phyloP scores from a whole-genome alignment of 2,797 vertebrate species.

The Buphagus erythrorhynchus region DNA sequence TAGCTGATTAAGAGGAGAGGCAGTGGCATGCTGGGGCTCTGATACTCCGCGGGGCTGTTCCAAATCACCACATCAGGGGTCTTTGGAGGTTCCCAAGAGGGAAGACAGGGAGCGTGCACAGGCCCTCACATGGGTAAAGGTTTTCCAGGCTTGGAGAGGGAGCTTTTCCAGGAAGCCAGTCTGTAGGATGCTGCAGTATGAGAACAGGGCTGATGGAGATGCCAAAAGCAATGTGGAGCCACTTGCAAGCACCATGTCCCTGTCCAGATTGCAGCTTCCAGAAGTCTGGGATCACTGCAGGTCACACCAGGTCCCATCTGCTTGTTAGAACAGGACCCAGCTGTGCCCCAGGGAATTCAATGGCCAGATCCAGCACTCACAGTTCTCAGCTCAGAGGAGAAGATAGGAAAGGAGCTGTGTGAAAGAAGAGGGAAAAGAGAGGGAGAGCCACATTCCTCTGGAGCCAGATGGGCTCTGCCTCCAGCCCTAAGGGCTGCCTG shows the following conservation, averaged over 20 bases:
- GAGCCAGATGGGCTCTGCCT: neutral
- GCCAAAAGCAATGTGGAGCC: neutral
- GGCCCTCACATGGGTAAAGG: neutral
- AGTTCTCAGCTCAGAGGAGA: neutral
- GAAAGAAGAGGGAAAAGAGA: neutral
- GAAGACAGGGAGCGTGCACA: neutral
- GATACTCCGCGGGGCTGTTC: neutral
- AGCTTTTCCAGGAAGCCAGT: neutral
- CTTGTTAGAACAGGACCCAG: fast-evolving
- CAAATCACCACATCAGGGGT: neutral
- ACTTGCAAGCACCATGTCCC: neutral
- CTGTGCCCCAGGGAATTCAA: neutral
- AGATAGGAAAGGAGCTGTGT: neutral
- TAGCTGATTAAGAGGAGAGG: constrained; percentile 51
- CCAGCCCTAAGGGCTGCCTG: neutral
- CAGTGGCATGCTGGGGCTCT: neutral
- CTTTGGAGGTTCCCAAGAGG: neutral
- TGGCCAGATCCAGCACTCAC: neutral
- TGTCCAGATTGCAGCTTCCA: neutral
- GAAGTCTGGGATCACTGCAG: fast-evolving
- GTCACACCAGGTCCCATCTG: neutral
- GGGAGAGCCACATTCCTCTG: neutral
- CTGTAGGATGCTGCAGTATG: neutral
- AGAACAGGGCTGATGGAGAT: neutral
- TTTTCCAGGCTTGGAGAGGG: neutral